phyloP scores from a whole-genome alignment of 2,113 vertebrate genomes.

The Odocoileus hemionus region DNA sequence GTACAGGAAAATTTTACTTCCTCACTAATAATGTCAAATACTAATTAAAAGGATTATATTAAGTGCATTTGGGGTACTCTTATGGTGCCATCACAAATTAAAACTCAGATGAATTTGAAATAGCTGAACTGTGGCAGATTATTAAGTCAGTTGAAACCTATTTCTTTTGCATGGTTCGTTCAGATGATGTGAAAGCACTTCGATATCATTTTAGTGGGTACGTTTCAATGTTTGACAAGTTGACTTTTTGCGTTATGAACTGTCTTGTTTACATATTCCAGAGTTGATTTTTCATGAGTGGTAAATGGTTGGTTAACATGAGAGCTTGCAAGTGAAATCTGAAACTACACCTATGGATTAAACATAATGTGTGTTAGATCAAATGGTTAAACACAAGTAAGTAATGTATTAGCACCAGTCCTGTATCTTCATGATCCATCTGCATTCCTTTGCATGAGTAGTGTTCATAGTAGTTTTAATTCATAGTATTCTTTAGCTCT shows the following conservation, averaged over 20 bases:
- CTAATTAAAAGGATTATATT: neutral
- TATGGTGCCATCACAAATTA: neutral
- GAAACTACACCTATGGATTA: neutral
- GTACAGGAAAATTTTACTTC: neutral
- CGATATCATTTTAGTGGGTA: neutral
- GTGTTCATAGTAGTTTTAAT: constrained; percentile 70
- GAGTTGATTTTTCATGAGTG: constrained; percentile 12
- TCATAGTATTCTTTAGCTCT: constrained; percentile 64
- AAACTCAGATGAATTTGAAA: neutral
- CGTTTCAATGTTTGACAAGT: neutral
- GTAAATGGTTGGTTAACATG: neutral
- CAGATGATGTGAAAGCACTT: neutral
- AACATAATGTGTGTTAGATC: neutral
- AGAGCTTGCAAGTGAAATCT: neutral
- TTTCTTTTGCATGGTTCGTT: neutral
- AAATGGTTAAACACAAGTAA: neutral
- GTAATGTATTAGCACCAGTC: neutral
- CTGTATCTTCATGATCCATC: neutral
- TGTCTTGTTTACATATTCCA: neutral
- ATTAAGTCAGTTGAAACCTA: neutral
- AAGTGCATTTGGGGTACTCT: neutral
- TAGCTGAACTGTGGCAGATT: neutral
- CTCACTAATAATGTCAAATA: neutral
- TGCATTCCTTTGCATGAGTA: constrained; percentile 51
- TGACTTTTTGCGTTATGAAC: neutral